These are phyloP conservation scores for Danio rerio DNA, from an alignment of 2,113 vertebrate species.

Conservation along the genomic window DNA sequence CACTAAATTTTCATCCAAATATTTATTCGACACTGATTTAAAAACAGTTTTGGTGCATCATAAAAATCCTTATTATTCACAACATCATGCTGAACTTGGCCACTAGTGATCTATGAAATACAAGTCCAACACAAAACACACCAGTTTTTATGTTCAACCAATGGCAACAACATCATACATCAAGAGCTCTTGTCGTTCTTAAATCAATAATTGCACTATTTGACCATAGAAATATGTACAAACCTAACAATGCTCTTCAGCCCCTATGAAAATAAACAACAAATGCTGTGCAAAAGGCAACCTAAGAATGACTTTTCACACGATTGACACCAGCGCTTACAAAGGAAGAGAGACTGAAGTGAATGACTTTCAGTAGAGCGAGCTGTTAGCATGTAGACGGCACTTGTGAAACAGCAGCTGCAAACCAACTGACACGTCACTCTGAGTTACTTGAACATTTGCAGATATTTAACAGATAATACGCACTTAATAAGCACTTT, in stretches of 20 bases:
- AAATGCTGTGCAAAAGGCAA: conserved; percentile 27
- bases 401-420: neutral
- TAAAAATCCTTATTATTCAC: neutral
- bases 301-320: conserved; percentile 9
- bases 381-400: neutral
- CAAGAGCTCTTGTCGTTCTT: neutral
- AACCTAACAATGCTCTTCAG: neutral
- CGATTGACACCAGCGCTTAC: neutral
- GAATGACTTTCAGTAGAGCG: neutral
- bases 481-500: neutral
- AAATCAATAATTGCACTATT: neutral
- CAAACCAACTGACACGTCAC: neutral
- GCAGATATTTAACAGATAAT: neutral
- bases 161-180: neutral
- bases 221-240: neutral
- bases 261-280: neutral
- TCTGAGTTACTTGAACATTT: neutral
- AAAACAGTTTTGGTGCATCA: conserved; percentile 18
- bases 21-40: conserved; percentile 25
- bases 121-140: too few relatives aligned
- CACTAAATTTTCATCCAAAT: neutral
- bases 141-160: neutral
- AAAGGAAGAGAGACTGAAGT: conserved; percentile 15
- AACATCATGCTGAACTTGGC: neutral
- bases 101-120: neutral